Percentiles rank a stretch among this genome's conserved stretches.
Conservation (phyloP, 2,888 invertebrate species). For the Unio pictorum region DNA sequence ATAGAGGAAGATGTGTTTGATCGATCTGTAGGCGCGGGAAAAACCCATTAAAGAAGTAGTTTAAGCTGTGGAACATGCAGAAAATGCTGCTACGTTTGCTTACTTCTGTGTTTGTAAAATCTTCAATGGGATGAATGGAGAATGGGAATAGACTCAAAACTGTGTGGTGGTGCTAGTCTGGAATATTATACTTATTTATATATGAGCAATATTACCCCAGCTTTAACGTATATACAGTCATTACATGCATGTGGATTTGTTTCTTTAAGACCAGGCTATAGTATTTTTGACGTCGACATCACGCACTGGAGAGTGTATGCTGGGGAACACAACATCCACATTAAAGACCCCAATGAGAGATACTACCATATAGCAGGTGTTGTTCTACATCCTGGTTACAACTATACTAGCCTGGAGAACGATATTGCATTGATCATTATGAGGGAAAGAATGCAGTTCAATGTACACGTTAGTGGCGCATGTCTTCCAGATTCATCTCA, state of each 20-base stretch:
- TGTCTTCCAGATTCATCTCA: conserved; percentile 21
- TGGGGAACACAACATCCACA: conserved; percentile 30
- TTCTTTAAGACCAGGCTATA: conserved; percentile 17
- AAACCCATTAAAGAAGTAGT: no score
- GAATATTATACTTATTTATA: no score
- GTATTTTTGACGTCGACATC: conserved; percentile 23
- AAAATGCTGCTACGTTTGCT: no score
- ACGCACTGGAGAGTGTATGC: conserved; percentile 25
- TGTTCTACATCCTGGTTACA: conserved; percentile 26
- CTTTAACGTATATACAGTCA: no score
- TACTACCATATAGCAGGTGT: conserved; percentile 27
- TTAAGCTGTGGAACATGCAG: no score
- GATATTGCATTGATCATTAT: conserved; percentile 30
- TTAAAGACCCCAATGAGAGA: conserved; percentile 20
- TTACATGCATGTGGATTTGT: not conserved
- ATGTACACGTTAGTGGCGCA: conserved; percentile 18
- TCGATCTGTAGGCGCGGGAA: no score
- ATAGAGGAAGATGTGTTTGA: no score
- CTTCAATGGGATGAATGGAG: no score
- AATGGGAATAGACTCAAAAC: no score
- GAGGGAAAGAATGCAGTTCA: conserved; percentile 21
- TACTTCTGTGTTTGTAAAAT: no score
- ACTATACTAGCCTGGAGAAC: conserved; percentile 23
- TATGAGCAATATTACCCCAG: no score
- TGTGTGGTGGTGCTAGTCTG: no score